Percentiles rank a stretch among this genome's conserved stretches.
Conservation (phyloP, 1,140 invertebrate species). For the Ectropis grisescens region DNA sequence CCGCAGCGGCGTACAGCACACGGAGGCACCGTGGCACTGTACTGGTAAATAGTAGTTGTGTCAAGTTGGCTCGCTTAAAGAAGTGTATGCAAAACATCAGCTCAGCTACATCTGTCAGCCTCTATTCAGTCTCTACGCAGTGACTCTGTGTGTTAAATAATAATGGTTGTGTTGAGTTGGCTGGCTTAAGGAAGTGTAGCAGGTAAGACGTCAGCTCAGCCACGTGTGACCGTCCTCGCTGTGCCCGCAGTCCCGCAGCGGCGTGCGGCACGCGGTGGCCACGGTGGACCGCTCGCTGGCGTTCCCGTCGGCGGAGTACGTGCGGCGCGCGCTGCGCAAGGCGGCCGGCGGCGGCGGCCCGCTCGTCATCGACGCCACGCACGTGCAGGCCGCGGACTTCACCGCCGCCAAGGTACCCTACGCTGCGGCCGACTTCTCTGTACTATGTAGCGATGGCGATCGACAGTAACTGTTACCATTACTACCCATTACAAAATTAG, state of each 20-base stretch:
- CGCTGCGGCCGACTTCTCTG: too few relatives aligned
- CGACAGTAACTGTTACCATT: too few relatives aligned
- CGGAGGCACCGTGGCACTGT: slow-evolving; percentile 80
- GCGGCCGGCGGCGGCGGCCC: slow-evolving; percentile 71
- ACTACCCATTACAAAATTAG: too few relatives aligned
- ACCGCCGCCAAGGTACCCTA: slow-evolving; percentile 77
- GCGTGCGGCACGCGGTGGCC: slow-evolving; percentile 77
- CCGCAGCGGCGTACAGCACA: slow-evolving; percentile 74
- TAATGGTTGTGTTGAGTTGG: not conserved
- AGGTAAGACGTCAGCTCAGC: too few relatives aligned
- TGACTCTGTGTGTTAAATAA: not conserved
- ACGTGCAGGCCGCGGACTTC: slow-evolving; percentile 83
- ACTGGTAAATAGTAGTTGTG: too few relatives aligned
- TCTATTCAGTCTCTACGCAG: not conserved
- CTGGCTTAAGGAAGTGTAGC: too few relatives aligned
- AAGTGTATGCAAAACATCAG: too few relatives aligned
- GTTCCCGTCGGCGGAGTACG: slow-evolving; percentile 85
- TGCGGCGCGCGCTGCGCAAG: slow-evolving; percentile 80
- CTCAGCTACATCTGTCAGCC: not conserved
- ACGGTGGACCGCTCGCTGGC: slow-evolving; percentile 80
- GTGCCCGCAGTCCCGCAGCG: slow-evolving; percentile 61
- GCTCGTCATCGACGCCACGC: slow-evolving; percentile 82
- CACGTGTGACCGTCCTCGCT: not conserved
- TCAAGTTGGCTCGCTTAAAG: too few relatives aligned
- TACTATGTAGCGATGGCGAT: too few relatives aligned